phyloP scores from a whole-genome alignment of 2,888 invertebrate genomes.

The Eurytoma adleriae region DNA sequence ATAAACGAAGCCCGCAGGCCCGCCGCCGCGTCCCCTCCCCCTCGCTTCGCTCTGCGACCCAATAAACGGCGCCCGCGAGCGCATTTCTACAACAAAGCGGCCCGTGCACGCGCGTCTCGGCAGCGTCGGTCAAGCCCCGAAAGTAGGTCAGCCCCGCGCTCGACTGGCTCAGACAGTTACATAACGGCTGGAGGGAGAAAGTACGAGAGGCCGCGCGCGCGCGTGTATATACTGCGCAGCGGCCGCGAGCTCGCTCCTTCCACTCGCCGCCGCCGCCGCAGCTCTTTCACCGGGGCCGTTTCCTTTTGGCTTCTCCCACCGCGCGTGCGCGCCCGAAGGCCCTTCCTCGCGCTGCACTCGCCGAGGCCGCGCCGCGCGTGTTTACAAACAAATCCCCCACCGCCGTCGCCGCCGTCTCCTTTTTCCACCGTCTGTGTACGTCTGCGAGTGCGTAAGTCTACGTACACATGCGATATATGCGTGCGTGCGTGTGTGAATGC shows the following conservation, averaged over 20 bases:
- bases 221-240: background rate
- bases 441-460: background rate
- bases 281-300: constrained; percentile 11
- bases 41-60: background rate
- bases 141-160: constrained; percentile 48
- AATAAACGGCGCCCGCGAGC: constrained; percentile 11
- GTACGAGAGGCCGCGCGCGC: constrained; percentile 56
- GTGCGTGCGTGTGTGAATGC: no score
- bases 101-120: background rate
- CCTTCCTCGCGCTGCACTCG: constrained; percentile 22
- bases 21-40: background rate
- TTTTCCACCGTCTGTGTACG: constrained; percentile 32
- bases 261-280: constrained; percentile 40
- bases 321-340: constrained; percentile 32
- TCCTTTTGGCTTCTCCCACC: constrained; percentile 48
- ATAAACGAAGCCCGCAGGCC: background rate
- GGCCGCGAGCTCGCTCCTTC: constrained; percentile 36
- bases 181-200: constrained; percentile 72
- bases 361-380: constrained; percentile 58
- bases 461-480: no score
- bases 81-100: constrained; percentile 18
- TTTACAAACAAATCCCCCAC: constrained; percentile 74
- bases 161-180: constrained; percentile 63
- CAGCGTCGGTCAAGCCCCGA: constrained; percentile 30
- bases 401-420: constrained; percentile 38